A percentile compares a stretch with the other conserved stretches of the same genome.
These are phyloP conservation scores for Hylaea fasciaria DNA, from an alignment of 2,888 invertebrate species.

Conservation along the genomic window DNA sequence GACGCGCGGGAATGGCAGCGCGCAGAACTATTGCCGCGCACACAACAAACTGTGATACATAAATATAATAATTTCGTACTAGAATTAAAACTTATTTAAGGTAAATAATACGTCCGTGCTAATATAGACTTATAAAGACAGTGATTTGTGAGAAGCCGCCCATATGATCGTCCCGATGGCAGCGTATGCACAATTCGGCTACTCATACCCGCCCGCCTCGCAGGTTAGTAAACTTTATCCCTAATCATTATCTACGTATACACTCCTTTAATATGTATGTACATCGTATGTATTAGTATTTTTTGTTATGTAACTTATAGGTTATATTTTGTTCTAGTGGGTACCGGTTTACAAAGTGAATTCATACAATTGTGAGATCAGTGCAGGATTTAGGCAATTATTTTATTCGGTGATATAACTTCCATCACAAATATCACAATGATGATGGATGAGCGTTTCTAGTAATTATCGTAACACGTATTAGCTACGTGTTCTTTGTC, in stretches of 20 bases:
- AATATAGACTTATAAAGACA: slow-evolving; percentile 80
- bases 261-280: not conserved
- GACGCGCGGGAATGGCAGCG: slow-evolving; percentile 79
- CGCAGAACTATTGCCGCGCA: slow-evolving; percentile 80
- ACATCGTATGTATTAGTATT: not conserved
- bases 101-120: slow-evolving; percentile 72
- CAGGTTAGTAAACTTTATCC: slow-evolving; percentile 87
- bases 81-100: slow-evolving; percentile 64
- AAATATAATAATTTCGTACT: slow-evolving; percentile 65
- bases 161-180: slow-evolving; percentile 86
- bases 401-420: too few relatives aligned
- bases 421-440: too few relatives aligned
- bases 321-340: slow-evolving; percentile 3
- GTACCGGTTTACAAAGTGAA: not conserved
- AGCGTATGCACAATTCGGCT: slow-evolving; percentile 96
- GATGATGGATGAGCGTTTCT: too few relatives aligned
- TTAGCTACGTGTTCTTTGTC: slow-evolving; percentile 11
- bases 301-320: slow-evolving; percentile 10
- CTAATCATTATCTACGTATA: not conserved
- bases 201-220: slow-evolving; percentile 95
- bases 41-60: slow-evolving; percentile 79
- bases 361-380: not conserved
- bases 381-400: not conserved
- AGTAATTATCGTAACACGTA: slow-evolving; percentile 1
- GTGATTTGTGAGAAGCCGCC: slow-evolving; percentile 83